Conservation (phyloP, 2,888 invertebrate species). For the Netelia virgata region DNA sequence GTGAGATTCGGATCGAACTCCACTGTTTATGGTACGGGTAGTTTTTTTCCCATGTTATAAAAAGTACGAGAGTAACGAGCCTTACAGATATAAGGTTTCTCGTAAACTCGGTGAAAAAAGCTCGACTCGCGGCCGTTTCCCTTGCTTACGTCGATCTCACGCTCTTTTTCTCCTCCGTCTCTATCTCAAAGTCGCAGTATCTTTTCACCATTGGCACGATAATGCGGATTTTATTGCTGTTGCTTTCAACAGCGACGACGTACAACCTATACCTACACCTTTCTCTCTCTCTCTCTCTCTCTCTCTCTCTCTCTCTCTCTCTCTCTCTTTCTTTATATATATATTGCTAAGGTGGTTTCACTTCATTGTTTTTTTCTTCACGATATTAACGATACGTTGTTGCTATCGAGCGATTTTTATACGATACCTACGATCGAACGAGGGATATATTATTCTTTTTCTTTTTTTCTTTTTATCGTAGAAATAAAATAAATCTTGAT, state of each 20-base stretch:
- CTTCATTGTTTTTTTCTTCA: too few relatives aligned
- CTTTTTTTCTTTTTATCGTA: too few relatives aligned
- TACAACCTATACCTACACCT: background rate
- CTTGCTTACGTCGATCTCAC: background rate
- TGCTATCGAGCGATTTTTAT: too few relatives aligned
- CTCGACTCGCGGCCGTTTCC: background rate
- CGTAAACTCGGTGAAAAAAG: conserved; percentile 16
- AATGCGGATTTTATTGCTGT: conserved; percentile 48
- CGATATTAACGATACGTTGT: too few relatives aligned
- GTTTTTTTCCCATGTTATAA: background rate
- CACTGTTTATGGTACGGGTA: background rate
- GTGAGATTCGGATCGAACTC: background rate
- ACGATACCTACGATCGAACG: too few relatives aligned
- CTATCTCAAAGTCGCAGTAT: conserved; percentile 1
- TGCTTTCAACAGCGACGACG: conserved; percentile 8
- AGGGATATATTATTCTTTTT: too few relatives aligned
- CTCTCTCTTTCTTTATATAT: background rate
- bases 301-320: too few relatives aligned
- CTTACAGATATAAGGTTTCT: background rate
- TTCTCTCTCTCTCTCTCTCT: too few relatives aligned
- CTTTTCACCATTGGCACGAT: conserved; percentile 39
- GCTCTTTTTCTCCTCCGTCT: background rate
- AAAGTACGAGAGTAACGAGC: background rate
- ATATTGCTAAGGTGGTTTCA: background rate
- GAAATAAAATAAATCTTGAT: too few relatives aligned